phyloP scores from a whole-genome alignment of 2,888 invertebrate species.

The Drosophila longiperda region DNA sequence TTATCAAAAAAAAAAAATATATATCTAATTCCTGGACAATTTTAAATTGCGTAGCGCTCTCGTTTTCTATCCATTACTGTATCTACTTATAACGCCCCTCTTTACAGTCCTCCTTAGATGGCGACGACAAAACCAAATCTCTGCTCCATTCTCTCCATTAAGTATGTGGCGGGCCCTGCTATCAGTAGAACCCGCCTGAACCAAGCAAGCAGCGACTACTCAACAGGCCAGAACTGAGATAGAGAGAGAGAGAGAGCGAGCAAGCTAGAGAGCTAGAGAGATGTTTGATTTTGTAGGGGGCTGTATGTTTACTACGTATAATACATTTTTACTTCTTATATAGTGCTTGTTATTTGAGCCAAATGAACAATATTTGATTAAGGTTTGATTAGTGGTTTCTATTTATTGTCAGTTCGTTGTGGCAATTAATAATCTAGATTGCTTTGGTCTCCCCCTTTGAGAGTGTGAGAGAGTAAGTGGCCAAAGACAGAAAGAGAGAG shows the following conservation, averaged over 20 bases:
- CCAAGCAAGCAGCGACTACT: constrained; percentile 7
- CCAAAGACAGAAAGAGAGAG: neutral
- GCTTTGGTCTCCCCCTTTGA: neutral
- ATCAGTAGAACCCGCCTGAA: constrained; percentile 28
- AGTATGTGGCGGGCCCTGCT: constrained; percentile 22
- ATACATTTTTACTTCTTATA: constrained; percentile 26
- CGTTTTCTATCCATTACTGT: neutral
- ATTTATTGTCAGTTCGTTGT: neutral
- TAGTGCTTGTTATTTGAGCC: constrained; percentile 42
- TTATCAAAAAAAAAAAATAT: neutral
- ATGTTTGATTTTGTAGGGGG: neutral
- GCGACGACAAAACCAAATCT: constrained; percentile 47
- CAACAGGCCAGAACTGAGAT: constrained; percentile 13
- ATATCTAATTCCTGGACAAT: neutral
- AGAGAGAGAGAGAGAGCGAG: neutral
- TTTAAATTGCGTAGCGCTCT: neutral
- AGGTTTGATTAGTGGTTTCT: constrained; percentile 39
- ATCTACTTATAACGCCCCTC: constrained; percentile 15
- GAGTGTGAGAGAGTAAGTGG: neutral
- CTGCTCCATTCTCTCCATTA: constrained; percentile 40
- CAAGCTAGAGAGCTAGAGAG: neutral
- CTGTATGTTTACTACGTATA: constrained; percentile 11
- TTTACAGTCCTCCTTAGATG: constrained; percentile 19
- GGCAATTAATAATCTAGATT: neutral
- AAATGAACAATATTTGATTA: constrained; percentile 41